phyloP scores from a whole-genome alignment of 2,888 invertebrate genomes.

The Scaptomyza tumidula region DNA sequence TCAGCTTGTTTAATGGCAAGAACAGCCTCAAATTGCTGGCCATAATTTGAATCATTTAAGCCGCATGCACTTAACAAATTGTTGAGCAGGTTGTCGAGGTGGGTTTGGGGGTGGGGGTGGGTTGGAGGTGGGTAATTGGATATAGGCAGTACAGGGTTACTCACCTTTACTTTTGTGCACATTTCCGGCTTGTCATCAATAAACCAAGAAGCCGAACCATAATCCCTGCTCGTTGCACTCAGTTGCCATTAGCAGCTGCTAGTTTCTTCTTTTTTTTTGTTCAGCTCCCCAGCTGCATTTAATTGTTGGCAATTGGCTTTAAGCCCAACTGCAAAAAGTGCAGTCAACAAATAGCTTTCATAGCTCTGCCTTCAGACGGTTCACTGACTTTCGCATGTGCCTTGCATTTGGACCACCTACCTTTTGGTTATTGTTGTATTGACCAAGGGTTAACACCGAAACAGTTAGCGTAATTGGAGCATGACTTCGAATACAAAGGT shows the following conservation, averaged over 20 bases:
- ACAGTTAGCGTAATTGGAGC: conserved; percentile 59
- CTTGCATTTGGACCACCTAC: conserved; percentile 21
- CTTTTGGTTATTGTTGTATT: background rate
- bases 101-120: background rate
- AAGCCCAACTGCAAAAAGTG: conserved; percentile 6
- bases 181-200: conserved; percentile 43
- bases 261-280: background rate
- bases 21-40: conserved; percentile 10
- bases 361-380: conserved; percentile 11
- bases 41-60: conserved; percentile 24
- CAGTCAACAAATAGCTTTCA: conserved; percentile 11
- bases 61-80: conserved; percentile 23
- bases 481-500: conserved; percentile 29
- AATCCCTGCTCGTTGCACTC: conserved; percentile 35
- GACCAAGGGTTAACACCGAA: conserved; percentile 3
- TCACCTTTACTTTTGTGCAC: conserved; percentile 9
- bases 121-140: too few relatives aligned
- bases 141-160: background rate
- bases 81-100: background rate
- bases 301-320: conserved; percentile 6
- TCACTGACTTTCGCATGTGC: conserved; percentile 20
- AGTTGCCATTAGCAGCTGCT: conserved; percentile 27
- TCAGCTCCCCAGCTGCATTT: conserved; percentile 19
- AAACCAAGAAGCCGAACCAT: conserved; percentile 21
- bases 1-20: conserved; percentile 7